These are phyloP conservation scores for Peromyscus nudipes DNA, from an alignment of 2,797 vertebrate genomes.

Conservation along the genomic window DNA sequence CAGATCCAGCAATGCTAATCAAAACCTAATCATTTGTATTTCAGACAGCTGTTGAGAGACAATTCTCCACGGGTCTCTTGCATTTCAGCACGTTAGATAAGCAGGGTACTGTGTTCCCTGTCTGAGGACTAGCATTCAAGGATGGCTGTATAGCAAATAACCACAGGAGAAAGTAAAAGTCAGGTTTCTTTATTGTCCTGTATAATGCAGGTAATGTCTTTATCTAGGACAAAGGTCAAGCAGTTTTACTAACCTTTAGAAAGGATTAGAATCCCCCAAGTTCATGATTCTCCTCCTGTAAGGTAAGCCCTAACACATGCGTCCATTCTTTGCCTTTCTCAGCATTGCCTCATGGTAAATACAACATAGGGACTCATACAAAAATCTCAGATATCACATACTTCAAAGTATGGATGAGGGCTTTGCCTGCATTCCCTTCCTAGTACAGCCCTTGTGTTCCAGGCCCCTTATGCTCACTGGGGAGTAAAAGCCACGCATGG, in stretches of 20 bases:
- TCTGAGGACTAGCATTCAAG: neutral
- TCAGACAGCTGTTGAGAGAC: neutral
- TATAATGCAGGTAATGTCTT: conserved; percentile 19
- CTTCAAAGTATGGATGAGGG: neutral
- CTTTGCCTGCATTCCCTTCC: neutral
- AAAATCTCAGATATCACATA: neutral
- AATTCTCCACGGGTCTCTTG: neutral
- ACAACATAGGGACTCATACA: neutral
- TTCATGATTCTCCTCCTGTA: neutral
- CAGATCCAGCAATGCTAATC: neutral
- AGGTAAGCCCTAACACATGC: neutral
- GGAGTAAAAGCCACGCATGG: neutral
- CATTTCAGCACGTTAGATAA: neutral
- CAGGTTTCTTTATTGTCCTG: conserved; percentile 19
- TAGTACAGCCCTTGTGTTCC: neutral
- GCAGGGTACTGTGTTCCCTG: neutral
- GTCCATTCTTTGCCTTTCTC: neutral
- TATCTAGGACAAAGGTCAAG: conserved; percentile 30
- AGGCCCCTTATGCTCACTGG: neutral
- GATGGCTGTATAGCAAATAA: neutral
- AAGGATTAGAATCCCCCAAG: neutral
- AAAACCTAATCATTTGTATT: neutral
- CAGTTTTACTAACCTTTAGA: conserved; percentile 11
- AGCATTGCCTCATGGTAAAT: neutral
- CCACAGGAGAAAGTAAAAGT: conserved; percentile 8